Evolutionary conservation across 2,797 vertebrate species (phyloP).

Genomic region (Babyrousa celebensis): DNA sequence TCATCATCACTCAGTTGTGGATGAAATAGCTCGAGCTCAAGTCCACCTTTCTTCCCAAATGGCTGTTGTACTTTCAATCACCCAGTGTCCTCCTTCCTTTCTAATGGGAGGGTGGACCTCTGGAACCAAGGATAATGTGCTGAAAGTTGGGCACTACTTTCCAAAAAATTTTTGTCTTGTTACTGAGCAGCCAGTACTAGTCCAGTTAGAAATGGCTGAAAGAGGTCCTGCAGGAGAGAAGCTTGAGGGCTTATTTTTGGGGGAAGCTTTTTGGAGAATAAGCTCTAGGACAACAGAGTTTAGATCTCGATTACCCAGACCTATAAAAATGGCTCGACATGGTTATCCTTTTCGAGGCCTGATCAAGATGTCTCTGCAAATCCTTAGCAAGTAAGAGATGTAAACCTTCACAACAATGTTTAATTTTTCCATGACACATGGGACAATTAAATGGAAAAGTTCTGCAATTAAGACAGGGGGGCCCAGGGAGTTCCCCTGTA

Average conservation of each 20-base stretch:
- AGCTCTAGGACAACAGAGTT: not conserved
- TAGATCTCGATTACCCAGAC: not conserved
- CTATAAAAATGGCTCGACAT: not conserved
- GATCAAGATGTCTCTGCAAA: not conserved
- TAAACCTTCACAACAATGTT: constrained; percentile 7
- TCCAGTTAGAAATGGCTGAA: not conserved
- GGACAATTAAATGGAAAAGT: not conserved
- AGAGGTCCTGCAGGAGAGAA: not conserved
- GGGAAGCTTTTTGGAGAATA: not conserved
- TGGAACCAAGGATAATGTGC: constrained; percentile 28
- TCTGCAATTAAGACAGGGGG: not conserved
- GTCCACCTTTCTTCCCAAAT: not conserved
- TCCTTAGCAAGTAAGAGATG: not conserved
- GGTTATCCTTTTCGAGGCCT: not conserved
- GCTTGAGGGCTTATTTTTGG: not conserved
- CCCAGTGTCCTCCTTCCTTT: not conserved
- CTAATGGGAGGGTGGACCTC: not conserved
- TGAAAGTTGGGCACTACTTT: not conserved
- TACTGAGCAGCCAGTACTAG: not conserved
- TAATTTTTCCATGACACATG: not conserved
- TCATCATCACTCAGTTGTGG: not conserved
- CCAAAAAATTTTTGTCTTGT: not conserved
- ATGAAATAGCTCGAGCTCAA: not conserved
- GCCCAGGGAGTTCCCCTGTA: not conserved
- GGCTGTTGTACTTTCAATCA: not conserved